Evolutionary conservation across 2,888 invertebrate genomes (phyloP).

Genomic region (Trissoscelio sp.): DNA sequence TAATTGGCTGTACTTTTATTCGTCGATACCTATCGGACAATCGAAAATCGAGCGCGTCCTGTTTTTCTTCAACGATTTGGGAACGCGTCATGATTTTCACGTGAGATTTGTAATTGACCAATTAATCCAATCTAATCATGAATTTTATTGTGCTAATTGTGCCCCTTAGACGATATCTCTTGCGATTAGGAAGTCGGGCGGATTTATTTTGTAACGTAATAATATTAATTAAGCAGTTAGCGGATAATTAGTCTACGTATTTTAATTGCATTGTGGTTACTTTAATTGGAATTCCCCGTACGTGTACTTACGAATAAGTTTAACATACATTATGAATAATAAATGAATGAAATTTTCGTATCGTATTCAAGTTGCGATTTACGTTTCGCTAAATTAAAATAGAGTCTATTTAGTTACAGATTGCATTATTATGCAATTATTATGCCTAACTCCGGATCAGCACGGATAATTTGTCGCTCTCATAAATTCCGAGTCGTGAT

Average conservation of each 20-base stretch:
- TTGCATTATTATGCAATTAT: too few relatives aligned
- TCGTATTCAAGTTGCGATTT: constrained; percentile 10
- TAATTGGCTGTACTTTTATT: constrained; percentile 41
- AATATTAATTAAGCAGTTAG: constrained; percentile 41
- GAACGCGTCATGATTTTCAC: neutral
- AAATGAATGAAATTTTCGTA: constrained; percentile 16
- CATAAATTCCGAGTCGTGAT: constrained; percentile 61
- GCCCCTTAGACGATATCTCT: neutral
- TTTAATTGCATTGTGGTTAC: constrained; percentile 16
- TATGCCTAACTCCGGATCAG: constrained; percentile 24
- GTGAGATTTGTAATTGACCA: constrained; percentile 22
- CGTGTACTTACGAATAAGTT: constrained; percentile 21
- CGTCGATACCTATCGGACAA: constrained; percentile 21
- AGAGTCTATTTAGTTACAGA: constrained; percentile 48
- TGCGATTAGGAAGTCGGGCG: constrained; percentile 23
- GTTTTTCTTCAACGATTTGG: too few relatives aligned
- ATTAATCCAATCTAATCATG: constrained; percentile 24
- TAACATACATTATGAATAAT: constrained; percentile 32
- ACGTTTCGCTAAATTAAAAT: constrained; percentile 26
- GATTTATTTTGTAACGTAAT: constrained; percentile 14
- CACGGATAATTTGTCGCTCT: constrained; percentile 61
- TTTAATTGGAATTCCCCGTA: constrained; percentile 1
- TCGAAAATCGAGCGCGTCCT: neutral
- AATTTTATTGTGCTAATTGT: constrained; percentile 15
- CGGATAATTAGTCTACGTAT: constrained; percentile 24